Percentiles rank a stretch among this genome's conserved stretches.
Evolutionary conservation across 1,140 invertebrate genomes (phyloP).

Genomic region (Dreissena polymorpha): DNA sequence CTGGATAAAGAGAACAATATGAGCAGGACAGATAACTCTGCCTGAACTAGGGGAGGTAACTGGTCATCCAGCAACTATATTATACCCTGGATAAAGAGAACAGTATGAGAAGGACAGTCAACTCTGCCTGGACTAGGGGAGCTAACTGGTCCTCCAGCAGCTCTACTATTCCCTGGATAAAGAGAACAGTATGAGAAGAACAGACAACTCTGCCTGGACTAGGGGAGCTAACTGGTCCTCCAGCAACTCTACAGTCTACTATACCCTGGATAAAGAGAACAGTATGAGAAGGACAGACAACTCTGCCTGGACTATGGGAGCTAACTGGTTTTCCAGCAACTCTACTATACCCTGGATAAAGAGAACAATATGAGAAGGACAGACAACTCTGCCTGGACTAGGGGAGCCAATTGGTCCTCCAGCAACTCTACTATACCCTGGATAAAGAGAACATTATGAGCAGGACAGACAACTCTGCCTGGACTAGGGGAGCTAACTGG

Average conservation of each 20-base stretch:
- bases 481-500: constrained; percentile 95
- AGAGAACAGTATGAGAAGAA: constrained; percentile 85
- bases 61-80: constrained; percentile 96
- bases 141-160: constrained; percentile 96
- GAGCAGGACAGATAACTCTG: constrained; percentile 96
- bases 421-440: constrained; percentile 94
- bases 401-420: constrained; percentile 95
- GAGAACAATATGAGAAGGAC: constrained; percentile 85
- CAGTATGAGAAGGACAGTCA: constrained; percentile 90
- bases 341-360: constrained; percentile 90
- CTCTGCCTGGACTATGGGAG: constrained; percentile 97
- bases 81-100: constrained; percentile 85
- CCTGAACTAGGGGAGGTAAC: constrained; percentile 95
- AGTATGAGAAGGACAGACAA: constrained; percentile 91
- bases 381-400: constrained; percentile 97
- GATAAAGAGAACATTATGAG: constrained; percentile 81
- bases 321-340: constrained; percentile 94
- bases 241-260: constrained; percentile 91
- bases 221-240: constrained; percentile 97
- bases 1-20: constrained; percentile 65
- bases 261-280: constrained; percentile 85
- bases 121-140: constrained; percentile 96
- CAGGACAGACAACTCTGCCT: constrained; percentile 96
- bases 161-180: constrained; percentile 91
- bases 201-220: constrained; percentile 96